Evolutionary conservation across 2,113 vertebrate species (phyloP).

Genomic region (Campylomormyrus tamandua): DNA sequence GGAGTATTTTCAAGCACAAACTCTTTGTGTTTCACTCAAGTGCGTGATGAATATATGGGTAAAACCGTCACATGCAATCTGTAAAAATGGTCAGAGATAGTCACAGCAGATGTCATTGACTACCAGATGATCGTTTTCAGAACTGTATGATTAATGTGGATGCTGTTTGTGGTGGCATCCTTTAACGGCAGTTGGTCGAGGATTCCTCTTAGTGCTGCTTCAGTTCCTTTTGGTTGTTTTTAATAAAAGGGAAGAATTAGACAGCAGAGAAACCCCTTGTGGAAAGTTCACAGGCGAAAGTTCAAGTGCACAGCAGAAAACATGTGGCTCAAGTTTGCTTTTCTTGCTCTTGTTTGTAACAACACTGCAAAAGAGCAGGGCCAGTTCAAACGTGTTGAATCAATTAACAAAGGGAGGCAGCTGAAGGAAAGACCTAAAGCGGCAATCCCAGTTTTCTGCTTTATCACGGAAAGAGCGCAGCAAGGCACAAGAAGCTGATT

Average conservation of each 20-base stretch:
- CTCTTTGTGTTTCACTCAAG: not conserved
- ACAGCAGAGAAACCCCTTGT: not conserved
- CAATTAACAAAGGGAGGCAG: constrained; percentile 42
- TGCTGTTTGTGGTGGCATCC: not conserved
- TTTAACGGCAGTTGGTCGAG: not conserved
- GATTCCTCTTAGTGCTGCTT: not conserved
- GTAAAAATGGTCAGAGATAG: not conserved
- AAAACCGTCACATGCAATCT: not conserved
- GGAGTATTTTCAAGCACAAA: constrained; percentile 7
- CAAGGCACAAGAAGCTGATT: constrained; percentile 5
- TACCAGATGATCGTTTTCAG: not conserved
- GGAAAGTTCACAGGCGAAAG: constrained; percentile 13
- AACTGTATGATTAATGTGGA: not conserved
- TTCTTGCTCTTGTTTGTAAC: constrained; percentile 36
- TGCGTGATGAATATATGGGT: not conserved
- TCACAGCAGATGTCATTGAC: not conserved
- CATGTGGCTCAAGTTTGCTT: constrained; percentile 26
- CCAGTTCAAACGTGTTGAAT: constrained; percentile 49
- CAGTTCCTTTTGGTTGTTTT: not conserved
- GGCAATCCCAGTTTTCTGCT: constrained; percentile 29
- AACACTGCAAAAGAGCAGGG: constrained; percentile 39
- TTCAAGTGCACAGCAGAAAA: constrained; percentile 25
- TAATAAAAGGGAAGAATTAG: not conserved
- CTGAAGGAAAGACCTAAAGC: constrained; percentile 35
- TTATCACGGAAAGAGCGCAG: constrained; percentile 14